Percentiles rank a stretch among this genome's conserved stretches.
These are phyloP conservation scores for Coluber constrictor DNA, from an alignment of 2,797 vertebrate genomes.

Conservation along the genomic window DNA sequence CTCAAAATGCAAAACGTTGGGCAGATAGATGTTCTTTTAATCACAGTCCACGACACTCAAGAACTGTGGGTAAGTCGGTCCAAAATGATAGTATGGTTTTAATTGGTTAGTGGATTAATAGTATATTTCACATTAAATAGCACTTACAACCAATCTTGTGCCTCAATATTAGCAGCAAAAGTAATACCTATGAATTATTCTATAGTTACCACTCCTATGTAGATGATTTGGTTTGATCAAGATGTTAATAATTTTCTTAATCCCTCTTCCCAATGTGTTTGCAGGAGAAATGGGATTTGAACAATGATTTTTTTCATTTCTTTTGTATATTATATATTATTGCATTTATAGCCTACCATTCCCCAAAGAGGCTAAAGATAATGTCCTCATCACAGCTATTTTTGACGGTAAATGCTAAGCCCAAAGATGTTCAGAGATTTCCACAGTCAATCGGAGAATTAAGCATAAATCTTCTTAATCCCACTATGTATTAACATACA, in stretches of 20 bases:
- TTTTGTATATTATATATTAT: background rate
- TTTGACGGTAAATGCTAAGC: background rate
- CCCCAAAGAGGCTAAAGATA: background rate
- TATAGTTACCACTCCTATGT: background rate
- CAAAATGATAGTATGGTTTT: background rate
- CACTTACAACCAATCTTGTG: background rate
- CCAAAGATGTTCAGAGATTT: background rate
- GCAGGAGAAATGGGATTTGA: background rate
- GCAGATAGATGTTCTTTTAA: background rate
- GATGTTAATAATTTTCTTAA: background rate
- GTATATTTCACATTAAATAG: background rate
- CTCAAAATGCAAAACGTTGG: constrained; percentile 23
- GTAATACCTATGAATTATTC: background rate
- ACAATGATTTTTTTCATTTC: background rate
- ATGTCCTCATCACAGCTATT: background rate
- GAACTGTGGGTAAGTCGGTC: constrained; percentile 34
- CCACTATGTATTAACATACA: background rate
- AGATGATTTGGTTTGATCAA: background rate
- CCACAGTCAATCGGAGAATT: background rate
- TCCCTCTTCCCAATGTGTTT: background rate
- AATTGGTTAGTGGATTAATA: background rate
- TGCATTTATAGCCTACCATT: background rate
- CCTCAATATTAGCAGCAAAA: background rate
- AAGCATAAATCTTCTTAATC: background rate
- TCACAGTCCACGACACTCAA: background rate